Percentiles rank a stretch among this genome's conserved stretches.
Evolutionary conservation across 2,797 vertebrate genomes (phyloP).

Genomic region (Oceanodroma leucorhoa): DNA sequence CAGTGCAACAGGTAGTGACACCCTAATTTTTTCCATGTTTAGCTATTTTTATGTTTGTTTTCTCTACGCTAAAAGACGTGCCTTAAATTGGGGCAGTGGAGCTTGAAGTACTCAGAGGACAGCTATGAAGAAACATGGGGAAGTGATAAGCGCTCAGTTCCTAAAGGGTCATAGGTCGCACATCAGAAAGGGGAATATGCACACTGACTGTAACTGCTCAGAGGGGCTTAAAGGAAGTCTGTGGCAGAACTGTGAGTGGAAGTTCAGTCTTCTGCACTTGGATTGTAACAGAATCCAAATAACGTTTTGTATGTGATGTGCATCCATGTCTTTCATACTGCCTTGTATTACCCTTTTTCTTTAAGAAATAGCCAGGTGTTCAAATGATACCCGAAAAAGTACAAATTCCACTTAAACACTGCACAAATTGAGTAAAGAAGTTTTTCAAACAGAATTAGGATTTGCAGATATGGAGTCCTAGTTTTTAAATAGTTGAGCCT

Average conservation of each 20-base stretch:
- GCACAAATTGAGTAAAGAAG: background rate
- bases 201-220: background rate
- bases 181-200: background rate
- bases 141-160: background rate
- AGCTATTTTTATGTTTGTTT: background rate
- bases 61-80: background rate
- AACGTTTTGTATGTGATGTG: background rate
- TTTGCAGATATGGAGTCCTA: background rate
- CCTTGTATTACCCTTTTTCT: background rate
- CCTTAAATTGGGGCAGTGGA: background rate
- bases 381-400: background rate
- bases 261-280: background rate
- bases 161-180: background rate
- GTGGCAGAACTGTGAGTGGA: background rate
- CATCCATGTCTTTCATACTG: background rate
- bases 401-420: background rate
- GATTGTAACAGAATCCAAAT: background rate
- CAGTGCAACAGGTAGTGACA: background rate
- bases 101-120: background rate
- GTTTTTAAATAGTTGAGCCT: background rate
- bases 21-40: background rate
- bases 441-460: background rate
- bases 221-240: background rate
- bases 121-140: background rate
- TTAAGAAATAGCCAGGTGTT: background rate